Evolutionary conservation across 2,797 vertebrate genomes (phyloP).

Genomic region (Vultur gryphus): DNA sequence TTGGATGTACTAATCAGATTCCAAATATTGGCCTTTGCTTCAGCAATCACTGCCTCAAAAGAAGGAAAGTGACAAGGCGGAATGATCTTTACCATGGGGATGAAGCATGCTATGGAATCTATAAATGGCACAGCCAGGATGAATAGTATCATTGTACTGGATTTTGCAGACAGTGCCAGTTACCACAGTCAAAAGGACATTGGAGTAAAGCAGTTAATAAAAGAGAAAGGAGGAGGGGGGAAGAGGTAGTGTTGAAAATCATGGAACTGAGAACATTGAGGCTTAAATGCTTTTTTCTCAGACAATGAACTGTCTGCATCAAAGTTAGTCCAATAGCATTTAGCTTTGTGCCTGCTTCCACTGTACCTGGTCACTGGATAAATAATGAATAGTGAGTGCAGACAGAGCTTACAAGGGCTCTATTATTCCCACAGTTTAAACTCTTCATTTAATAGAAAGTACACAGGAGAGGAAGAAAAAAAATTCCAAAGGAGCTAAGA

Average conservation of each 20-base stretch:
- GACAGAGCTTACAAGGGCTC: background rate
- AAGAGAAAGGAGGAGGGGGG: constrained; percentile 7
- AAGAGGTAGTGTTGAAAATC: constrained; percentile 22
- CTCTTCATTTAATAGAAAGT: constrained; percentile 22
- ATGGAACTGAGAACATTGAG: constrained; percentile 44
- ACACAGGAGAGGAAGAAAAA: background rate
- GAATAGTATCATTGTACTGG: constrained; percentile 54
- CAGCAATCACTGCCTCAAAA: constrained; percentile 48
- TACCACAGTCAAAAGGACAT: constrained; percentile 34
- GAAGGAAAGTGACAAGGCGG: constrained; percentile 41
- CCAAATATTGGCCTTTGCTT: constrained; percentile 52
- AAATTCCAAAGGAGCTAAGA: background rate
- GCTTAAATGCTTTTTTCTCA: constrained; percentile 39
- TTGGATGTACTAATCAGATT: constrained; percentile 2
- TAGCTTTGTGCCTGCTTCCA: constrained; percentile 12
- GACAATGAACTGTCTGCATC: constrained; percentile 50
- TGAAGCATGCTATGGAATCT: constrained; percentile 47
- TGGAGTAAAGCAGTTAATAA: constrained; percentile 48
- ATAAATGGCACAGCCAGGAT: constrained; percentile 61
- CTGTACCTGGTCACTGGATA: constrained; percentile 29
- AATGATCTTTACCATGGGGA: constrained; percentile 66
- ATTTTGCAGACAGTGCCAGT: constrained; percentile 41
- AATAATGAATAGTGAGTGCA: constrained; percentile 49
- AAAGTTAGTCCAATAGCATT: constrained; percentile 39
- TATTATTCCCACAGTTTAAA: constrained; percentile 29